phyloP scores from a whole-genome alignment of 2,888 invertebrate genomes.

The Tenthredo distinguenda region DNA sequence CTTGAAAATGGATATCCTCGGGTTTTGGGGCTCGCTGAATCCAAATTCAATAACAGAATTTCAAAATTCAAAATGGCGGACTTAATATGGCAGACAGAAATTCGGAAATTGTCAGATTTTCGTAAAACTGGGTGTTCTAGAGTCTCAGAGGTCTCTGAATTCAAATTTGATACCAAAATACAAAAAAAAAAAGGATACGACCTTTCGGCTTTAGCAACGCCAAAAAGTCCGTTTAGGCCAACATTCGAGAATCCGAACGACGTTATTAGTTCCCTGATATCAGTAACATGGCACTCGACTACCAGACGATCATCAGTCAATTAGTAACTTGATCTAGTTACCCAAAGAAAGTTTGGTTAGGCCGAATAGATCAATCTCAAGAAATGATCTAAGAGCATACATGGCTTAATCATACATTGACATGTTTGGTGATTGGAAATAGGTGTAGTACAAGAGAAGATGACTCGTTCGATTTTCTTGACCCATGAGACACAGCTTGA shows the following conservation, averaged over 20 bases:
- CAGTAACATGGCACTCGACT: not conserved
- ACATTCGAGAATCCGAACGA: not conserved
- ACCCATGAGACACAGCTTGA: not conserved
- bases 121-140: too few relatives aligned
- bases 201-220: too few relatives aligned
- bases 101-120: too few relatives aligned
- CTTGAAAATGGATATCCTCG: too few relatives aligned
- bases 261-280: not conserved
- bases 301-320: not conserved
- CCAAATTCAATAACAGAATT: too few relatives aligned
- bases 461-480: not conserved
- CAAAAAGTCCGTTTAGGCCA: not conserved
- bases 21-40: too few relatives aligned
- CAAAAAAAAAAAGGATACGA: too few relatives aligned
- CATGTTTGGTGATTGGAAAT: not conserved
- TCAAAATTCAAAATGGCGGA: too few relatives aligned
- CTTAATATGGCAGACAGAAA: too few relatives aligned
- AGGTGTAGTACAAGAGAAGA: not conserved
- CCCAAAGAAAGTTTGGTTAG: not conserved
- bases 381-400: not conserved
- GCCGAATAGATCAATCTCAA: not conserved
- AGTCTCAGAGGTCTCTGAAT: too few relatives aligned
- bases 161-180: too few relatives aligned
- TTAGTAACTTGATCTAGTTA: conserved; percentile 2
- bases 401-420: not conserved